phyloP scores from a whole-genome alignment of 2,888 invertebrate genomes.

The Ischnus inquisitorius region DNA sequence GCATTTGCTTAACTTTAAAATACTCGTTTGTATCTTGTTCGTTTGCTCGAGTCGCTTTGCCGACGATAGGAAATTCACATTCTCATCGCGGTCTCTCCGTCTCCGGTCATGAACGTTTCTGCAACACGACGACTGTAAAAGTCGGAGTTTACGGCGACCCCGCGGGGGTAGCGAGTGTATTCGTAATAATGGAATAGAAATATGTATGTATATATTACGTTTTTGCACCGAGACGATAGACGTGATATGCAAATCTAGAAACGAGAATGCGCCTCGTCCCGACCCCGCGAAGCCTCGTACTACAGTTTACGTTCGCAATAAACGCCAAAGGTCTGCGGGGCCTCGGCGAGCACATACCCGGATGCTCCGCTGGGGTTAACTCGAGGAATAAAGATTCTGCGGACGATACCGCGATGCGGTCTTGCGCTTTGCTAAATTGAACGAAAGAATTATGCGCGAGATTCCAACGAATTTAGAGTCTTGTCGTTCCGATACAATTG shows the following conservation, averaged over 20 bases:
- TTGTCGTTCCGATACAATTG: no score
- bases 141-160: slow-evolving; percentile 22
- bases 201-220: not conserved
- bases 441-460: no score
- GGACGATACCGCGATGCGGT: not conserved
- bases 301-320: slow-evolving; percentile 34
- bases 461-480: no score
- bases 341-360: not conserved
- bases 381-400: not conserved
- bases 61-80: slow-evolving; percentile 4
- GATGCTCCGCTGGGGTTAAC: not conserved
- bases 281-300: slow-evolving; percentile 15
- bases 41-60: not conserved
- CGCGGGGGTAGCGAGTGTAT: slow-evolving; percentile 9
- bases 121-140: slow-evolving; percentile 17
- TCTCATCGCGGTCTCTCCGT: not conserved
- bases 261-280: slow-evolving; percentile 37
- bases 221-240: not conserved
- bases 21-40: not conserved
- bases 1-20: not conserved
- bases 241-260: slow-evolving; percentile 30
- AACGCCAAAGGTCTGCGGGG: slow-evolving; percentile 30
- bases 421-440: no score
- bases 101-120: slow-evolving; percentile 18
- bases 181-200: slow-evolving; percentile 26